A percentile compares a stretch with the other conserved stretches of the same genome.
Conservation (phyloP, 2,888 invertebrate genomes). For the Eilema griseolum region DNA sequence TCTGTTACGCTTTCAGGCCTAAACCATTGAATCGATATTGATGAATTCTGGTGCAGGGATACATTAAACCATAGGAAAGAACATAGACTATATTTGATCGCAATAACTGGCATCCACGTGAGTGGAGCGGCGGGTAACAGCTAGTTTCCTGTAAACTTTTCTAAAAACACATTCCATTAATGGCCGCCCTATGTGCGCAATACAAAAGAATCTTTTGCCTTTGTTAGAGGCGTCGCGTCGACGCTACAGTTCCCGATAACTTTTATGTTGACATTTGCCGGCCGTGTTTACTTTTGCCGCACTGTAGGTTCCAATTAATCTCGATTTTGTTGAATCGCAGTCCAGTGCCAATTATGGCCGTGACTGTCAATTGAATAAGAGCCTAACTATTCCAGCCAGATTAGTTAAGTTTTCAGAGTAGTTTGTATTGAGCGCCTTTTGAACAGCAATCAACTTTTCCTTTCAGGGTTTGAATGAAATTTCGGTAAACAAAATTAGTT, state of each 20-base stretch:
- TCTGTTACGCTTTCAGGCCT: too few species aligned
- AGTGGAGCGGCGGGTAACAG: too few species aligned
- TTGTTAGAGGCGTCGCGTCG: neutral
- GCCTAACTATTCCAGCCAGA: neutral
- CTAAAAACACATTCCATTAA: neutral
- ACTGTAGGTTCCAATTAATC: slow-evolving; percentile 11
- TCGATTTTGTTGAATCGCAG: slow-evolving; percentile 3
- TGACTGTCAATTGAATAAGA: slow-evolving; percentile 3
- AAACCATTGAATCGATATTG: too few species aligned
- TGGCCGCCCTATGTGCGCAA: neutral
- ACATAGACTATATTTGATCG: too few species aligned
- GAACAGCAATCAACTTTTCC: neutral
- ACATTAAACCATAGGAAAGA: too few species aligned
- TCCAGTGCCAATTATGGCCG: neutral
- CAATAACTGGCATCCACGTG: too few species aligned
- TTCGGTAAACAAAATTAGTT: neutral
- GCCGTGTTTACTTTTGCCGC: slow-evolving; percentile 4
- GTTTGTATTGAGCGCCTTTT: neutral
- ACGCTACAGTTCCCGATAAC: neutral
- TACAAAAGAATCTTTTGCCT: slow-evolving; percentile 7
- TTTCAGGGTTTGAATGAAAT: neutral
- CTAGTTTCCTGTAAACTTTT: neutral
- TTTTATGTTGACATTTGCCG: slow-evolving; percentile 10
- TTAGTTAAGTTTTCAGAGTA: neutral
- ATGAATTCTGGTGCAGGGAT: too few species aligned